These are phyloP conservation scores for Columba livia DNA, from an alignment of 2,113 vertebrate genomes.

Conservation along the genomic window DNA sequence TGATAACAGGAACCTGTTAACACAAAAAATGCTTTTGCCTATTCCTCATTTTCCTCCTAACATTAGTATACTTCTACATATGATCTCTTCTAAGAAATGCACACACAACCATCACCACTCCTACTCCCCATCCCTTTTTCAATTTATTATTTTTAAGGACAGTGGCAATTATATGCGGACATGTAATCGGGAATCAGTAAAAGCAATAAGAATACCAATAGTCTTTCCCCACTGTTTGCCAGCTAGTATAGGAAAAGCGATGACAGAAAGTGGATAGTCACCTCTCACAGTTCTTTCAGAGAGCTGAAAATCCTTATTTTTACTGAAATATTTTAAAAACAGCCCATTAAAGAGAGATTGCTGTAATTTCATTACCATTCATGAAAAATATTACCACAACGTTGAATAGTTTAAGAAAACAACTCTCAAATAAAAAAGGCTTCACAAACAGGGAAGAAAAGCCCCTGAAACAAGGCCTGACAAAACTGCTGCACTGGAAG, in stretches of 20 bases:
- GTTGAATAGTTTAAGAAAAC: not conserved
- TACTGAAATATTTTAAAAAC: not conserved
- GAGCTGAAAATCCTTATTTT: not conserved
- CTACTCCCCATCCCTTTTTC: not conserved
- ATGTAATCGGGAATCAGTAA: not conserved
- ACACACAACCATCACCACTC: not conserved
- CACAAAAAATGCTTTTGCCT: not conserved
- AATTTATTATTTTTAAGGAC: not conserved
- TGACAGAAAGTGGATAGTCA: not conserved
- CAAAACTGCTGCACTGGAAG: not conserved
- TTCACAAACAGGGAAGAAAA: not conserved
- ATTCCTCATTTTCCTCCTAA: not conserved
- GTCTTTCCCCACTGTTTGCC: not conserved
- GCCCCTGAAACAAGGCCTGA: not conserved
- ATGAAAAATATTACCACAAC: not conserved
- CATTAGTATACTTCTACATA: not conserved
- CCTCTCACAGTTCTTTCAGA: not conserved
- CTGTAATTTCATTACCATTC: not conserved
- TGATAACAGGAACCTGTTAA: not conserved
- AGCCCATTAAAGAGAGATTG: not conserved
- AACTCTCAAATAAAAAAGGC: not conserved
- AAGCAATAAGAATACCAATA: not conserved
- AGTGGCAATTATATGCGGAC: not conserved
- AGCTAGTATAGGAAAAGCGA: not conserved
- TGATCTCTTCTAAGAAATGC: not conserved